These are phyloP conservation scores for Lagria hirta DNA, from an alignment of 2,888 invertebrate species.

Conservation along the genomic window DNA sequence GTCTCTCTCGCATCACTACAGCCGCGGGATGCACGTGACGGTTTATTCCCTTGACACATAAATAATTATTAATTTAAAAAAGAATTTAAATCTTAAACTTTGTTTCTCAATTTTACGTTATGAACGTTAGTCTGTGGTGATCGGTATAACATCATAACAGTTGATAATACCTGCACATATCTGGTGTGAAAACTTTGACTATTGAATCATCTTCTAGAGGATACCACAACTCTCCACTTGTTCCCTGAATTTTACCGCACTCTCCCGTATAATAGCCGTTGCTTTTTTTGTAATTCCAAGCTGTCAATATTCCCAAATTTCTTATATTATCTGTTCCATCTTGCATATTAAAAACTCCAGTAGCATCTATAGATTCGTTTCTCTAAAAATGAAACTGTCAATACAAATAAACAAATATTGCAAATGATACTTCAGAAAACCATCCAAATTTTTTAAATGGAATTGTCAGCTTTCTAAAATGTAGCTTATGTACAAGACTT, in stretches of 20 bases:
- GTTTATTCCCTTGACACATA: no score
- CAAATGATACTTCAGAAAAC: slow-evolving; percentile 73
- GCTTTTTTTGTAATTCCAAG: slow-evolving; percentile 68
- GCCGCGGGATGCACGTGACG: no score
- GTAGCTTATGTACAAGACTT: slow-evolving; percentile 57
- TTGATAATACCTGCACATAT: slow-evolving; percentile 82
- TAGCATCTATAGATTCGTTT: slow-evolving; percentile 70
- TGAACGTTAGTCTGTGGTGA: no score
- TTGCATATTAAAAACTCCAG: slow-evolving; percentile 76
- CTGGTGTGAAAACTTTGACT: slow-evolving; percentile 70
- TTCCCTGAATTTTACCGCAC: slow-evolving; percentile 72
- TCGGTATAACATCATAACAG: no score
- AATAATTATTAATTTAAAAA: no score
- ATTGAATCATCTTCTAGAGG: slow-evolving; percentile 62
- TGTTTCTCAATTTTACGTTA: no score
- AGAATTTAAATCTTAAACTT: no score
- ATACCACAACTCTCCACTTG: slow-evolving; percentile 80
- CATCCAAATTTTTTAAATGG: slow-evolving; percentile 82
- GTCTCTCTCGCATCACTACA: no score
- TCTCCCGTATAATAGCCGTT: slow-evolving; percentile 56
- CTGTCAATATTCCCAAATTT: slow-evolving; percentile 66
- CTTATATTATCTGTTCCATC: slow-evolving; percentile 69
- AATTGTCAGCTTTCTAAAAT: slow-evolving; percentile 58
- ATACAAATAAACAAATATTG: no score
- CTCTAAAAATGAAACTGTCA: slow-evolving; percentile 57